Conservation (phyloP, 2,113 vertebrate genomes). For the Melanerpes aurifrons region DNA sequence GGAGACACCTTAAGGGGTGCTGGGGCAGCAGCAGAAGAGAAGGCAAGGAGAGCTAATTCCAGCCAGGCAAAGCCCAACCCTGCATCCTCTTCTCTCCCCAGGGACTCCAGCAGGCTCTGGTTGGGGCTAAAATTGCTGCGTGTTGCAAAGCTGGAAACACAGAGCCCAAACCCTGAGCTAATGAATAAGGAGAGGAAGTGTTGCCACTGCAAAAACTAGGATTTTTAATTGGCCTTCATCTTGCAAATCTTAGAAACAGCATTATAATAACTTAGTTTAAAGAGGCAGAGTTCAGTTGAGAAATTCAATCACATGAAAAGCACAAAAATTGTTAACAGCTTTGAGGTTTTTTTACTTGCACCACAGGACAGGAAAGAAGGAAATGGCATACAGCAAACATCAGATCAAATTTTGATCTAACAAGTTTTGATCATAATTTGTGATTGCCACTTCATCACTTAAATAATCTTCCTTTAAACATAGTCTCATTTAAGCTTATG, state of each 20-base stretch:
- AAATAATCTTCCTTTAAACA: neutral
- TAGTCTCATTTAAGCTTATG: neutral
- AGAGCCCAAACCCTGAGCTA: neutral
- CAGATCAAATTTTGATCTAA: neutral
- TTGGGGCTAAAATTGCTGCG: accelerated
- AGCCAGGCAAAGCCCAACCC: neutral
- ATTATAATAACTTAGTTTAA: neutral
- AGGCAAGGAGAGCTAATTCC: accelerated
- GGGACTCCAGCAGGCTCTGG: neutral
- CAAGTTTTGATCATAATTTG: neutral
- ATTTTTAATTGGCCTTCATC: neutral
- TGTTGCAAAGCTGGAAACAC: neutral
- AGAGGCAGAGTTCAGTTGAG: neutral
- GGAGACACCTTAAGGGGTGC: neutral
- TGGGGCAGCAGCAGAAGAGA: neutral
- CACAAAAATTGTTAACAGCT: neutral
- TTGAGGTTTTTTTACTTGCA: neutral
- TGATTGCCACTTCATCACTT: neutral
- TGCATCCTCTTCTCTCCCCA: neutral
- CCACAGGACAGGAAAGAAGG: neutral
- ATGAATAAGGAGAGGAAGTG: neutral
- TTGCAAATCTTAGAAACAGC: neutral
- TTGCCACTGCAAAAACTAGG: neutral
- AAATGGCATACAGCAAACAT: neutral
- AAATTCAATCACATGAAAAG: neutral